Evolutionary conservation across 2,797 vertebrate species (phyloP).

Genomic region (Nasua narica): DNA sequence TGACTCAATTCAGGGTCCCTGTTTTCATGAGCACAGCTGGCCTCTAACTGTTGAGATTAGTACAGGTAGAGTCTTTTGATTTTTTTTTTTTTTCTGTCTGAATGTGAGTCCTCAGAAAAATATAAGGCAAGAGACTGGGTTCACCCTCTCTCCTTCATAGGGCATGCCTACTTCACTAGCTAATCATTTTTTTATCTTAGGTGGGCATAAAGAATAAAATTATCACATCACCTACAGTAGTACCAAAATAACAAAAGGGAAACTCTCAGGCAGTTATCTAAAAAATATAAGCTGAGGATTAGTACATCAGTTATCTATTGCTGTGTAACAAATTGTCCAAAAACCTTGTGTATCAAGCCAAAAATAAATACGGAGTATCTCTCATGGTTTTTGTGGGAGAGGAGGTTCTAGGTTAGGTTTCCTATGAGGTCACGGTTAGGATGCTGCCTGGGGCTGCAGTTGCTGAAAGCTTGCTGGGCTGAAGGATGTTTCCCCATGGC

Average conservation of each 20-base stretch:
- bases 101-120: background rate
- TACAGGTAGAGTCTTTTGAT: background rate
- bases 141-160: background rate
- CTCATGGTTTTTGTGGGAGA: background rate
- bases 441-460: fast-evolving
- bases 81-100: background rate
- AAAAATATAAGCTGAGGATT: background rate
- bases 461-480: background rate
- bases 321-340: background rate
- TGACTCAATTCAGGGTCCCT: background rate
- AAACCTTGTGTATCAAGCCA: background rate
- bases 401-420: background rate
- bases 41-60: background rate
- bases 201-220: background rate
- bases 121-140: background rate
- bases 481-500: background rate
- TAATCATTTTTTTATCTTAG: background rate
- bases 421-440: background rate
- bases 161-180: background rate
- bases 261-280: background rate
- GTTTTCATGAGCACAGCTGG: background rate
- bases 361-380: background rate
- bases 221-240: background rate
- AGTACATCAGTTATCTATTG: background rate
- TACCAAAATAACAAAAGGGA: background rate